These are phyloP conservation scores for Atrina japonica DNA, from an alignment of 2,888 invertebrate genomes.

Conservation along the genomic window DNA sequence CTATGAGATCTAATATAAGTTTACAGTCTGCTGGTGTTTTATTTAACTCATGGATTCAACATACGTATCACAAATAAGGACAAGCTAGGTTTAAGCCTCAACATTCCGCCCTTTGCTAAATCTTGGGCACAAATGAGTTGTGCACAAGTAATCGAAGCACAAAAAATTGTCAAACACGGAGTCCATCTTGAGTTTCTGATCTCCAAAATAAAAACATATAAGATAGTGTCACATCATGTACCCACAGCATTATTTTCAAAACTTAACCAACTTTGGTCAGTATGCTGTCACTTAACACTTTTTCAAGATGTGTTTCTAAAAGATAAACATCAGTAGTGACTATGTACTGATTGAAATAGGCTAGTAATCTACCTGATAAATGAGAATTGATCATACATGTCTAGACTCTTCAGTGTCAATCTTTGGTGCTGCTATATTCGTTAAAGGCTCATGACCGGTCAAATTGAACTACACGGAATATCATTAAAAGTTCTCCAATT, in stretches of 20 bases:
- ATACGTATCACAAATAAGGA: slow-evolving; percentile 49
- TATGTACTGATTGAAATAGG: background rate
- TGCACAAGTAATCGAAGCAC: slow-evolving; percentile 17
- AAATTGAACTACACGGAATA: too few species aligned
- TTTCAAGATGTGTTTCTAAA: slow-evolving; percentile 27
- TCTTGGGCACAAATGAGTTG: slow-evolving; percentile 19
- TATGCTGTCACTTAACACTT: slow-evolving; percentile 18
- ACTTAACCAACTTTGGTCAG: slow-evolving; percentile 31
- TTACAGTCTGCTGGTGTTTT: slow-evolving; percentile 35
- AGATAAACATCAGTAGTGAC: too few species aligned
- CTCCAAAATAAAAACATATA: slow-evolving; percentile 23
- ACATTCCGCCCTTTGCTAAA: slow-evolving; percentile 36
- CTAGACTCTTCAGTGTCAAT: background rate
- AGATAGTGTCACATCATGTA: slow-evolving; percentile 17
- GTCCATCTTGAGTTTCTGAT: slow-evolving; percentile 34
- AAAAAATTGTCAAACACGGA: slow-evolving; percentile 34
- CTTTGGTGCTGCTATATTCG: background rate
- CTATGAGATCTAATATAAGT: slow-evolving; percentile 31
- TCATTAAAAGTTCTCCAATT: too few species aligned
- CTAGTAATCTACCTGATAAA: slow-evolving; percentile 16
- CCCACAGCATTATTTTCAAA: slow-evolving; percentile 4
- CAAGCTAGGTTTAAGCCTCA: slow-evolving; percentile 22
- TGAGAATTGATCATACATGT: slow-evolving; percentile 10
- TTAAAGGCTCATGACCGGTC: too few species aligned
- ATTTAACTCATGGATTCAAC: slow-evolving; percentile 43